phyloP scores from a whole-genome alignment of 2,888 invertebrate genomes.

The Mythimna pallens region DNA sequence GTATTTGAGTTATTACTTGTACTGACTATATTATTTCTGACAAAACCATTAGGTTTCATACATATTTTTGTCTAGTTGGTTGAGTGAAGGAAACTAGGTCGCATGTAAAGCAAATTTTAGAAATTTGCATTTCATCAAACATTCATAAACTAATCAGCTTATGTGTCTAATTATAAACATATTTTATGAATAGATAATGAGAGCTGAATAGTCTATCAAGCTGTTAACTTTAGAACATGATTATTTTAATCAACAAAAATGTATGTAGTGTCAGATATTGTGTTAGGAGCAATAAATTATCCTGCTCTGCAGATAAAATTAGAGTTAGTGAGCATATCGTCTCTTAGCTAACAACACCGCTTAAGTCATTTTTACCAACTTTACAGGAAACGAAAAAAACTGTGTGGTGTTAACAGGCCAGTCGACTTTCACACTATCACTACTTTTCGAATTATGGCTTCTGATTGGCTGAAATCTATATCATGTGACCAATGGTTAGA shows the following conservation, averaged over 20 bases:
- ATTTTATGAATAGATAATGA: slow-evolving; percentile 26
- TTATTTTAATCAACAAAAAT: slow-evolving; percentile 10
- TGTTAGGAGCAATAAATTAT: slow-evolving; percentile 8
- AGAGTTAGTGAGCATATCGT: background rate
- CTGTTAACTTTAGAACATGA: slow-evolving; percentile 19
- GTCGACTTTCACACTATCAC: no score
- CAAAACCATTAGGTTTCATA: background rate
- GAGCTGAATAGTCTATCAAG: slow-evolving; percentile 17
- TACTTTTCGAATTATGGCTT: no score
- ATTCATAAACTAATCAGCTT: slow-evolving; percentile 5
- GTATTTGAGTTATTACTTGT: background rate
- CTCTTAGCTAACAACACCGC: no score
- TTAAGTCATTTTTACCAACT: no score
- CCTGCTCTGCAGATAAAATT: slow-evolving; percentile 1
- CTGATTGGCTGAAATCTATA: no score
- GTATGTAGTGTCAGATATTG: background rate
- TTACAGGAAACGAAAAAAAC: no score
- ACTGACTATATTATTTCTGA: background rate
- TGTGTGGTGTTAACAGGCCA: no score
- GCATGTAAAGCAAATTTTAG: background rate
- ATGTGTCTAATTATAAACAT: slow-evolving; percentile 23
- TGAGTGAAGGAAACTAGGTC: slow-evolving; percentile 1
- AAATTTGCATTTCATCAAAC: slow-evolving; percentile 7
- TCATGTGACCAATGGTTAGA: no score
- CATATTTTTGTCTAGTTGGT: background rate